Evolutionary conservation across 2,113 vertebrate species (phyloP).

Genomic region (Sclerurus mexicanus): DNA sequence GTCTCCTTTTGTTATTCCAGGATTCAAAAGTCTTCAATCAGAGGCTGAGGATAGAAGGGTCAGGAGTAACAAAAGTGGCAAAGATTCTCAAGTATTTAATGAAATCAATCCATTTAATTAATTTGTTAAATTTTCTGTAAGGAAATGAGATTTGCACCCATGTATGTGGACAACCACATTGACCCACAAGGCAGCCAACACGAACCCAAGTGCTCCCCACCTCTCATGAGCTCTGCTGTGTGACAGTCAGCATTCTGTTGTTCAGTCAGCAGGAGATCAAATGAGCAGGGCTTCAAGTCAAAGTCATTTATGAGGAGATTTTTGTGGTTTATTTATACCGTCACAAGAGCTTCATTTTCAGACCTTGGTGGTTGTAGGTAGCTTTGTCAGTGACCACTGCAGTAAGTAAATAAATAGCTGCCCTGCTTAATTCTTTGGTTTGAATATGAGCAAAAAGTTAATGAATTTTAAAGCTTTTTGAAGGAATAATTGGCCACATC

Average conservation of each 20-base stretch:
- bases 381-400: background rate
- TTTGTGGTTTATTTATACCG: background rate
- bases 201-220: background rate
- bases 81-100: background rate
- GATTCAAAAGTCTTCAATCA: background rate
- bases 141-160: background rate
- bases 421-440: background rate
- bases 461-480: background rate
- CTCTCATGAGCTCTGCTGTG: background rate
- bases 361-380: background rate
- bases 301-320: background rate
- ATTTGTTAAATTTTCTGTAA: background rate
- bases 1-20: background rate
- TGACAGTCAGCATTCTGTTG: background rate
- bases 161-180: background rate
- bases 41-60: background rate
- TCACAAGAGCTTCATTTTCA: background rate
- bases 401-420: background rate
- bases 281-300: background rate
- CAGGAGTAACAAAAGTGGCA: background rate
- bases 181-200: background rate
- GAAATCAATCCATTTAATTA: background rate
- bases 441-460: background rate
- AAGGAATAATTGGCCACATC: background rate
- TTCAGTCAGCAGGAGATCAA: background rate